Conservation (phyloP, 2,797 vertebrate genomes). For the Nasua narica region DNA sequence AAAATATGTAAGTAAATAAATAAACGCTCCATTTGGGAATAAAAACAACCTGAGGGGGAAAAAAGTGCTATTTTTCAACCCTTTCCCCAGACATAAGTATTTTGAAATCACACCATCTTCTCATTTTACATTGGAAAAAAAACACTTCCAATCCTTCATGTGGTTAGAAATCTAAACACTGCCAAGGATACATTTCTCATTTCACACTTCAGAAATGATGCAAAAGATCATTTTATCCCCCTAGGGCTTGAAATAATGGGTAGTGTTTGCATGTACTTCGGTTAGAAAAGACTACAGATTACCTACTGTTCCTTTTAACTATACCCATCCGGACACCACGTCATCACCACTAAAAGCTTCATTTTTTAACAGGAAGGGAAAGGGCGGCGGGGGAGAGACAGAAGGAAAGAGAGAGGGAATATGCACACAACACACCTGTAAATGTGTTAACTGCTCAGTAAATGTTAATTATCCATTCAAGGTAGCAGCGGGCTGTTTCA, state of each 20-base stretch:
- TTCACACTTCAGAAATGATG: constrained; percentile 68
- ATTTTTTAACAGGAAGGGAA: not conserved
- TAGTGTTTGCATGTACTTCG: not conserved
- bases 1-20: constrained; percentile 7
- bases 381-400: not conserved
- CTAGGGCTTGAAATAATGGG: constrained; percentile 42
- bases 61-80: not conserved
- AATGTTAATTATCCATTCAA: constrained; percentile 10
- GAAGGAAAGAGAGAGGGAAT: not conserved
- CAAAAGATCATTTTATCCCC: constrained; percentile 43
- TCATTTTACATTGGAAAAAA: constrained; percentile 41
- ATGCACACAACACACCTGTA: not conserved
- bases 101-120: constrained; percentile 43
- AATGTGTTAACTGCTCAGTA: not conserved
- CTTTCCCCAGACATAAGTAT: not conserved
- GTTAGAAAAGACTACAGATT: constrained; percentile 23
- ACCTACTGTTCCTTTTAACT: constrained; percentile 14
- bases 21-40: not conserved
- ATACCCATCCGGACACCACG: not conserved
- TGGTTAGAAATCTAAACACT: constrained; percentile 56
- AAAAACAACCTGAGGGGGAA: not conserved
- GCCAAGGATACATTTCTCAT: constrained; percentile 53
- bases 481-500: not conserved
- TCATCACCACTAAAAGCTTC: not conserved
- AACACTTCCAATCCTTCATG: constrained; percentile 45